Base-by-base conservation (phyloP, 2,113 vertebrate genomes). In the Leptobrachium ailaonicum region DNA sequence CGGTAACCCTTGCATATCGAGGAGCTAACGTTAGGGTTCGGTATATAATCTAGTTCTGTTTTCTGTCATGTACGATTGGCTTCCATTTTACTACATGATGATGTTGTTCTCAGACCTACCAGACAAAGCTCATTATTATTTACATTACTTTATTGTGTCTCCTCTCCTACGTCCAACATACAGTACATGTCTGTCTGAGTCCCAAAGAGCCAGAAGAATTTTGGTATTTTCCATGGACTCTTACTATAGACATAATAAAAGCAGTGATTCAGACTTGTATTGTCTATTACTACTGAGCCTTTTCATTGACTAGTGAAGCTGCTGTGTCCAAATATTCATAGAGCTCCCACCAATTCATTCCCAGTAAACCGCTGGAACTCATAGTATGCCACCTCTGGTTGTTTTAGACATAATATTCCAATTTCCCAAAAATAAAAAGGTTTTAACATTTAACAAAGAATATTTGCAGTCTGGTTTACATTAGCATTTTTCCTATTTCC, bases 241-340 rank as follows among this genome's bases (percentile, higher is more conserved):
- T 60, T 60, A 60, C 1, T 60, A 60, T 14, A 60, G 56, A 12
- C 56, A 60, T 60, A 60, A 60, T 60, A 60, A 4, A 54, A 14
- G 56, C 56, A 47, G 43, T 62, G 58, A 62, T 62, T 71, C 66
- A 62, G 56, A 60, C 47, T 45, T 47, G 9, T 62, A 71, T 67
- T 70, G n/a, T n/a, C 43, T 82, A 82, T 87, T 87, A 77, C 5
- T 64, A 64, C 10, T 64, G 40, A 50, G 7, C 58, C 71, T 32
- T 32, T 32, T 32, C 20, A 32, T 32, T 32, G 20, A 32, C 20
- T 32, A 32, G 20, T 32, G 20, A 32, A 32, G 20, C 20, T 32
- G 20, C 20, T 32, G 20, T 32, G 20, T 32, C 20, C 20, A 32
- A 32, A 32, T 32, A 32, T 32, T 32, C 20, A 32, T 32, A 40